Evolutionary conservation across 1,140 invertebrate species (phyloP).

Genomic region (Oedothorax gibbosus): DNA sequence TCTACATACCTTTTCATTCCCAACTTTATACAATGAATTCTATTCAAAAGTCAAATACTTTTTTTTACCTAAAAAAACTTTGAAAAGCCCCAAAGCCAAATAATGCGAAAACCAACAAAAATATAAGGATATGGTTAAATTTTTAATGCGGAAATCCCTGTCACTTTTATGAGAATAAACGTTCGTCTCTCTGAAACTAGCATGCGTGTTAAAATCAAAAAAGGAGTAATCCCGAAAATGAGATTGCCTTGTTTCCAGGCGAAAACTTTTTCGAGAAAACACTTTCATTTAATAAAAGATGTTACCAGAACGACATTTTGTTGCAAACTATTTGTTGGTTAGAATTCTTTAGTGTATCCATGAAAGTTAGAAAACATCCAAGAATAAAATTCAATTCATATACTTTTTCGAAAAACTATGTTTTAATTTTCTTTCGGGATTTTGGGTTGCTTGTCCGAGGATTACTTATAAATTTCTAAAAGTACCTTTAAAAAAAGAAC

Average conservation of each 20-base stretch:
- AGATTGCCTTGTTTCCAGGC: conserved; percentile 2
- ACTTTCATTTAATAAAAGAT: conserved; percentile 15
- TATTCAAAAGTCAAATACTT: background rate
- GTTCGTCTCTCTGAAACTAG: background rate
- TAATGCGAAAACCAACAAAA: background rate
- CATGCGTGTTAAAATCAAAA: conserved; percentile 16
- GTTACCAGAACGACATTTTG: background rate
- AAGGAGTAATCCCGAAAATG: conserved; percentile 12
- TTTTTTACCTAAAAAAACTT: background rate
- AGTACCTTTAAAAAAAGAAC: no score
- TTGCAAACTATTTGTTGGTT: no score
- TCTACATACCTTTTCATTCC: no score
- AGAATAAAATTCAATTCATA: no score
- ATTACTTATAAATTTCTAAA: no score
- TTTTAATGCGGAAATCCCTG: conserved; percentile 1
- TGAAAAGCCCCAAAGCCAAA: background rate
- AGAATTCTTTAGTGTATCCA: no score
- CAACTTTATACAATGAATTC: no score
- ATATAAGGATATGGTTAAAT: background rate
- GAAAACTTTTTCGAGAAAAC: background rate
- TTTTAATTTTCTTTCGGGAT: no score
- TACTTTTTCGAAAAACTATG: no score
- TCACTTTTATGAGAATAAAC: conserved; percentile 6
- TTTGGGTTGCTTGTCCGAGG: no score
- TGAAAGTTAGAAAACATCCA: no score